Base-by-base conservation (phyloP, 2,113 vertebrate genomes). In the Calypte anna region DNA sequence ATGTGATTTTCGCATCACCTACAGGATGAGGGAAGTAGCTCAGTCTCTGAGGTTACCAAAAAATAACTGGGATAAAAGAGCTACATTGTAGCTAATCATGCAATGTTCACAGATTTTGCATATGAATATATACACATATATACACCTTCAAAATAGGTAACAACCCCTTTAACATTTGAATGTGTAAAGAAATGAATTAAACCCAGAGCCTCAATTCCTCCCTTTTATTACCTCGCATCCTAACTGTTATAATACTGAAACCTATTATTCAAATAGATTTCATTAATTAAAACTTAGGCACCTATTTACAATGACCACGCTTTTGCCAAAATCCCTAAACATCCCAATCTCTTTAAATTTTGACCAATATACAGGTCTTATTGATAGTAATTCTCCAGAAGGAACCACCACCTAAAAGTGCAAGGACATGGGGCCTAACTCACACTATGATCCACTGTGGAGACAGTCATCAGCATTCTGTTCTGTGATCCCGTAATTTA, bases 1-100 rank as follows among this genome's bases (percentile, higher is more conserved):
- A 3, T 99, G 99, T 1, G 99, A 98, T 83, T 98, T 99, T 40
- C 98, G 98, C 99, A 99, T 99, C 24, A 99, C 99, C 99, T 99
- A 72, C 3, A 50, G 67, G 67, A 90, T 2, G 20, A 70, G n/a
- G 50, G 19, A 84, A 90, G 53, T 2, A 67, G 36, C 59, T 96
- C 46, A 90, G 30, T 33, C 46, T 73, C 83, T 58, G 33, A 80
- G 31, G 16, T 69, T 55, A 85, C 48, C 14, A 78, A 75, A 86
- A 48, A 63, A 38, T 19, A 57, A 50, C 1, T 1, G 68, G 28
- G 33, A 55, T 36, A 67, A 62, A 83, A 83, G 1, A 51, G 50
- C 36, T 77, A n/a, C 64, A 33, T 44, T 62, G 57, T 36, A 89
- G 33, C 11, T 6, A 50, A 9, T 18, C 30, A 59, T 20, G 21